Evolutionary conservation across 92 coral and sea anemone species (phyloP), one percentile per base, ranked within the genome.

Genomic region (Phenganax stokvisi): DNA sequence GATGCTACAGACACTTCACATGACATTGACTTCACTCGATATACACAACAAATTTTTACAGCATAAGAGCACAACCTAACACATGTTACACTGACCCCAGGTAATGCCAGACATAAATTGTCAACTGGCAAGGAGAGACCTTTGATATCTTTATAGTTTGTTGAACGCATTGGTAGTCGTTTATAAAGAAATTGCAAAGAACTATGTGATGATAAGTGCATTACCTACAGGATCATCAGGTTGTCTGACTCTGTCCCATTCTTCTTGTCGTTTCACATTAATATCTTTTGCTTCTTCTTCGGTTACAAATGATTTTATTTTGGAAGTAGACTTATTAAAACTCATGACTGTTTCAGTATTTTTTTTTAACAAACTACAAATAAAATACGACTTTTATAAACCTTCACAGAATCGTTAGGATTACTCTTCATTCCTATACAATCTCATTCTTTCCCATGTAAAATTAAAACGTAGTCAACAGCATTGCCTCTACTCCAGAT

Each of bases 171-270:
- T 37, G 2, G 47, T 37, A 5, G 2, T 37, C 47, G 47, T 37
- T 37, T 37, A 37, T 37, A 37, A 37, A 37, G 47, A 37, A 37
- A 1, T 15, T 30, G 12, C 55, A 30, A 8, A 30, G 16, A 59
- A 59, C 25, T 0, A 65, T 17, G 6, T 17, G n/a, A 65, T 17
- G 16, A 31, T 44, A 20, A 10, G 17, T 1, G 7, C 20, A 79
- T 81, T 82, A 93, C 97, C 98, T 0, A 88, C 10, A 9, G 98
- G 98, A 69, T 94, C 98, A 69, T 92, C 97, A 13, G 96, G 92
- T 29, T 89, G 82, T 78, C 98, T 86, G 0, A 94, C 92, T 90
- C 86, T 92, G 64, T 94, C 97, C 98, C 98, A 94, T 76, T 94
- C 97, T 86, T 94, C 86, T 71, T 94, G 98, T 54, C 87, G 83